Evolutionary conservation across 1,140 invertebrate species (phyloP).

Genomic region (Temnothorax nylanderi): DNA sequence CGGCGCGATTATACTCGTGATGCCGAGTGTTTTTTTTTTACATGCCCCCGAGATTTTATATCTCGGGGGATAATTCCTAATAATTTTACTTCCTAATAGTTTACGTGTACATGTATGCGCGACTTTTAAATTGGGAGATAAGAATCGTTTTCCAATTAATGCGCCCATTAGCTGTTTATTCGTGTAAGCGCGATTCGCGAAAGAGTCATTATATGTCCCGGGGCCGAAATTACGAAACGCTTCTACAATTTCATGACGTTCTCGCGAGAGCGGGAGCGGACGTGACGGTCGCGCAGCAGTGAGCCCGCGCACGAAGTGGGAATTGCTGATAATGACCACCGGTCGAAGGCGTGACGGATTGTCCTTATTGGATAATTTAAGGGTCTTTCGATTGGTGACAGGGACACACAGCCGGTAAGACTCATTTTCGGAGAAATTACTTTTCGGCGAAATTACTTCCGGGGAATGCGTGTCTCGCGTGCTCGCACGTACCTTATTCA

Average conservation of each 20-base stretch:
- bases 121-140: neutral
- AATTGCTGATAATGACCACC: constrained; percentile 46
- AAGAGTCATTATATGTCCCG: constrained; percentile 6
- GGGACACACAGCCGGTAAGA: constrained; percentile 56
- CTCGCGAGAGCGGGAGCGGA: neutral
- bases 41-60: neutral
- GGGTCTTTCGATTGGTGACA: constrained; percentile 40
- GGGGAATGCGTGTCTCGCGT: constrained; percentile 59
- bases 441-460: constrained; percentile 46
- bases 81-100: neutral
- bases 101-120: neutral
- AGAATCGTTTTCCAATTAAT: constrained; percentile 25
- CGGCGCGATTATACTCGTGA: neutral
- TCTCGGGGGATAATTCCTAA: neutral
- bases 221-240: constrained; percentile 25
- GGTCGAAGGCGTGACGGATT: constrained; percentile 16
- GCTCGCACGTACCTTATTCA: constrained; percentile 62
- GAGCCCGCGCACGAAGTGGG: neutral
- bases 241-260: neutral
- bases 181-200: neutral
- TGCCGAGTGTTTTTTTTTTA: neutral
- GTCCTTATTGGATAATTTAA: constrained; percentile 64
- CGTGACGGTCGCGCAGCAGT: neutral
- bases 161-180: constrained; percentile 8
- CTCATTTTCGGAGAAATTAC: constrained; percentile 57